phyloP scores from a whole-genome alignment of 2,888 invertebrate genomes.

The Empis livida region DNA sequence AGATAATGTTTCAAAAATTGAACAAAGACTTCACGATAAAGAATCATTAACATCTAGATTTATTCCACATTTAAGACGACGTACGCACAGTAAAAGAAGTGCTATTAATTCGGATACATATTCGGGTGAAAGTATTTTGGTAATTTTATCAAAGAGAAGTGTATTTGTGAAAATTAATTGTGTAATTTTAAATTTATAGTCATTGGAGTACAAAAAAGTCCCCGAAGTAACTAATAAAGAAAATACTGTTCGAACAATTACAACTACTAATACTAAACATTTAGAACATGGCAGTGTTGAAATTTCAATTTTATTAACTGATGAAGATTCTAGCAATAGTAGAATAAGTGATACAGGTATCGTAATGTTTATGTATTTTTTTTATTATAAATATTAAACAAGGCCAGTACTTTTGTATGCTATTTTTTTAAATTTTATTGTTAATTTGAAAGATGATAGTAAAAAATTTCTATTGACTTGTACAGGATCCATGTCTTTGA shows the following conservation, averaged over 20 bases:
- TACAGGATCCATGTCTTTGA: constrained; percentile 70
- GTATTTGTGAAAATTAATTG: neutral
- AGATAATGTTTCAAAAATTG: constrained; percentile 35
- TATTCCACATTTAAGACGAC: constrained; percentile 30
- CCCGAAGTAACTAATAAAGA: constrained; percentile 17
- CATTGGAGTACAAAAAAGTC: constrained; percentile 26
- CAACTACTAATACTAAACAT: constrained; percentile 14
- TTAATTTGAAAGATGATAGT: no score
- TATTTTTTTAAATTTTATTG: no score
- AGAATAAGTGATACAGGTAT: constrained; percentile 32
- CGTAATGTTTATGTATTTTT: no score
- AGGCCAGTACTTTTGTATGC: no score
- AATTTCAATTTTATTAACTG: constrained; percentile 29
- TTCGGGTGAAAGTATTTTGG: constrained; percentile 35
- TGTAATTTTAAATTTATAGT: constrained; percentile 20
- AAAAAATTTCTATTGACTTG: no score
- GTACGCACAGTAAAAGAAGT: constrained; percentile 29
- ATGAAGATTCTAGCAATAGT: constrained; percentile 32
- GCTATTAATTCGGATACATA: constrained; percentile 32
- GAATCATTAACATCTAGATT: constrained; percentile 31
- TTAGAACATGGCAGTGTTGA: constrained; percentile 29
- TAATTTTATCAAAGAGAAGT: no score
- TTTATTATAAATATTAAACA: no score
- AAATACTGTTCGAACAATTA: constrained; percentile 11
- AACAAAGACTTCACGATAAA: constrained; percentile 25